Percentiles rank a stretch among this genome's conserved stretches.
These are phyloP conservation scores for Clitarchus hookeri DNA, from an alignment of 2,888 invertebrate species.

Conservation along the genomic window DNA sequence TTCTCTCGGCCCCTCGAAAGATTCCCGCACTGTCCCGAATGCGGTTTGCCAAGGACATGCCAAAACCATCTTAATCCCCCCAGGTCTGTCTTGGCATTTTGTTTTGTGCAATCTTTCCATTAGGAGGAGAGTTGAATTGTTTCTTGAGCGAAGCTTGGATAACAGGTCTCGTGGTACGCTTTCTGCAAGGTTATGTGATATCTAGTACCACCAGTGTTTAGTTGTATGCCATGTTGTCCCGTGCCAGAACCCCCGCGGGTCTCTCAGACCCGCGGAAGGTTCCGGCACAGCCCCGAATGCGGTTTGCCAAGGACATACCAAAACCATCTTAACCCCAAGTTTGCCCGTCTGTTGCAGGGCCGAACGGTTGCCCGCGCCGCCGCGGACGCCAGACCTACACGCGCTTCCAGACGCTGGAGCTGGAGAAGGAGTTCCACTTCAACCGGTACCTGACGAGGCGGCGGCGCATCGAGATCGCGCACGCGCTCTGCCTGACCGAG, in stretches of 20 bases:
- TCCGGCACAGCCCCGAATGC: neutral
- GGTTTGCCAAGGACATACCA: conserved; percentile 8
- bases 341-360: conserved; percentile 66
- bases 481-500: conserved; percentile 93
- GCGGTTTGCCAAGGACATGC: neutral
- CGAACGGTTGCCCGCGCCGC: conserved; percentile 92
- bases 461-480: conserved; percentile 95
- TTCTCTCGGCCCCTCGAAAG: neutral
- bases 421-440: conserved; percentile 98
- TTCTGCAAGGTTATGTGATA: too few relatives aligned
- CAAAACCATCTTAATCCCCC: conserved; percentile 8
- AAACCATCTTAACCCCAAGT: conserved; percentile 14
- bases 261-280: neutral
- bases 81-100: too few relatives aligned
- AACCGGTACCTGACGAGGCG: conserved; percentile 96
- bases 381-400: conserved; percentile 97
- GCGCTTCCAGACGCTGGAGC: conserved; percentile 95
- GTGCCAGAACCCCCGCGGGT: neutral
- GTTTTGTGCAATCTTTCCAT: too few relatives aligned
- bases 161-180: too few relatives aligned
- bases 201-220: too few relatives aligned
- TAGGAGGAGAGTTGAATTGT: too few relatives aligned
- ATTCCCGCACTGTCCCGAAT: neutral
- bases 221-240: too few relatives aligned
- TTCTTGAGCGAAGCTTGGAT: too few relatives aligned